Percentiles rank a stretch among this genome's conserved stretches.
These are phyloP conservation scores for Alitta virens DNA, from an alignment of 2,888 invertebrate species.

Conservation along the genomic window DNA sequence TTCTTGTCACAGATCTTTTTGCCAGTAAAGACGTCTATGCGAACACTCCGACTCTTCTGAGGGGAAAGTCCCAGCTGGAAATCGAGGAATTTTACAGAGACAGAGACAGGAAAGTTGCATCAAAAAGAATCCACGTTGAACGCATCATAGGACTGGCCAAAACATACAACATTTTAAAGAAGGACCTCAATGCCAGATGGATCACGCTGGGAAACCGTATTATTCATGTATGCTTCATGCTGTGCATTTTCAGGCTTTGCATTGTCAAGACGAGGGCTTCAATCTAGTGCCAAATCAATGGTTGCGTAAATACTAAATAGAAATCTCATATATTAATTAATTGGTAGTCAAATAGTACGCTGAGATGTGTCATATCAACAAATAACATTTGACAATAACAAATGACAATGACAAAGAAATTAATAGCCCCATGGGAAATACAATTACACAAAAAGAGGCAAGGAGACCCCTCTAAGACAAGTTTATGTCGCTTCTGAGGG, in stretches of 20 bases:
- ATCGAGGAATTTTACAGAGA: not conserved
- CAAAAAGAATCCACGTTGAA: constrained; percentile 9
- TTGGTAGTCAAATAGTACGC: no score
- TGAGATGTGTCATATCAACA: no score
- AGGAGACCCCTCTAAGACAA: no score
- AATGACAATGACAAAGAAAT: no score
- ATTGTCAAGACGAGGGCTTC: not conserved
- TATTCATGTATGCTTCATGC: constrained; percentile 8
- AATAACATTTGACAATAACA: no score
- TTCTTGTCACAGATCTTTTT: constrained; percentile 5
- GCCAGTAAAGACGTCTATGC: not conserved
- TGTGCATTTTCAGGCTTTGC: constrained; percentile 4
- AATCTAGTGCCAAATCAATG: no score
- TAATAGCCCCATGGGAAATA: no score
- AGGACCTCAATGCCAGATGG: not conserved
- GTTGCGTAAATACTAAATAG: no score
- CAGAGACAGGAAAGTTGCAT: constrained; percentile 8
- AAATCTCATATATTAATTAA: no score
- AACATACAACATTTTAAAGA: constrained; percentile 12
- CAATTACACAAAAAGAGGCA: no score
- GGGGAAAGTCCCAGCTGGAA: constrained; percentile 5
- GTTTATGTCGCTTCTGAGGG: no score
- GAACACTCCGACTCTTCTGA: constrained; percentile 4
- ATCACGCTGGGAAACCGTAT: constrained; percentile 4
- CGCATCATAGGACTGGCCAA: constrained; percentile 10